phyloP scores from a whole-genome alignment of 2,797 vertebrate genomes.

The Leptoclinus maculatus region DNA sequence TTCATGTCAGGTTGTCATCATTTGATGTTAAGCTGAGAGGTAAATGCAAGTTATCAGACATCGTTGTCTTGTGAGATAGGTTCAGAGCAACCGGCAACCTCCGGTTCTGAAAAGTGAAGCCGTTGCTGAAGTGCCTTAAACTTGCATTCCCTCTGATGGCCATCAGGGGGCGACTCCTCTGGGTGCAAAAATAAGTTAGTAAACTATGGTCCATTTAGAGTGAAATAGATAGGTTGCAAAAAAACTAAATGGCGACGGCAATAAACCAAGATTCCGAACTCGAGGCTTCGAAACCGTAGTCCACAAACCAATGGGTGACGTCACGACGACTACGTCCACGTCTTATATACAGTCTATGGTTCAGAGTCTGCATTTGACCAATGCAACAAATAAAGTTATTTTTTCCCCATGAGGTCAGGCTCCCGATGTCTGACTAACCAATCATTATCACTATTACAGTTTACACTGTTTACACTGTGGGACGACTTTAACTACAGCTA shows the following conservation, averaged over 20 bases:
- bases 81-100: not conserved
- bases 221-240: not conserved
- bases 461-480: slow-evolving; percentile 15
- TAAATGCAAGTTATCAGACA: slow-evolving; percentile 48
- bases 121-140: not conserved
- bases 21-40: slow-evolving; percentile 42
- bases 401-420: slow-evolving; percentile 30
- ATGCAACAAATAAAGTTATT: slow-evolving; percentile 33
- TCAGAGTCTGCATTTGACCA: not conserved
- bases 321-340: not conserved
- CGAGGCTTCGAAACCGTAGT: no score
- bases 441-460: slow-evolving; percentile 52
- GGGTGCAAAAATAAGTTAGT: not conserved
- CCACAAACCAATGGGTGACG: no score
- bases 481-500: slow-evolving; percentile 30
- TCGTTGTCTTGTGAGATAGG: slow-evolving; percentile 18
- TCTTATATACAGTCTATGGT: not conserved
- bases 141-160: not conserved
- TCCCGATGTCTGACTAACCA: slow-evolving; percentile 35
- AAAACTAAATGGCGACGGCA: no score
- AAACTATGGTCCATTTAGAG: not conserved
- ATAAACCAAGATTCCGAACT: no score
- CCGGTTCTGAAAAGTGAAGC: not conserved
- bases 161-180: not conserved
- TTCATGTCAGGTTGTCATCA: slow-evolving; percentile 59